A percentile compares a stretch with the other conserved stretches of the same genome.
These are phyloP conservation scores for Rhinella marina DNA, from an alignment of 2,797 vertebrate genomes.

Conservation along the genomic window DNA sequence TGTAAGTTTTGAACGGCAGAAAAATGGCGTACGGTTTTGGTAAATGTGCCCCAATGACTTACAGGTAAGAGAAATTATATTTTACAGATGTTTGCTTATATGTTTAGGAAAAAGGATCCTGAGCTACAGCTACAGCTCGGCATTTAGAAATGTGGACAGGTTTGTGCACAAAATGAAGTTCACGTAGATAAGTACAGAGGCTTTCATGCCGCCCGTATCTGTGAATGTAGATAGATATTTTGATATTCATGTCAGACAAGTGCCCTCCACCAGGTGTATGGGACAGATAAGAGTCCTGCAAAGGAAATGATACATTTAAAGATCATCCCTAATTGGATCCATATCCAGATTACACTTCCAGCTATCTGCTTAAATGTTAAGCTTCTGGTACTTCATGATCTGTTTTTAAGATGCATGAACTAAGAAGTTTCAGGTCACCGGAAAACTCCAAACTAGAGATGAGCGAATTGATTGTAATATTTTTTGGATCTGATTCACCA, in stretches of 20 bases:
- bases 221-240: background rate
- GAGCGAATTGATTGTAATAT: too few species aligned
- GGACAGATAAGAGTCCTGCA: slow-evolving; percentile 3
- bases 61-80: too few species aligned
- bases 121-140: background rate
- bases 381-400: background rate
- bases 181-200: background rate
- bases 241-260: background rate
- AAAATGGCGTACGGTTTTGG: too few species aligned
- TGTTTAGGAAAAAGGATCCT: background rate
- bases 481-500: too few species aligned
- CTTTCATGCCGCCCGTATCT: background rate
- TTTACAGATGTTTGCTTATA: too few species aligned
- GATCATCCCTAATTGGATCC: slow-evolving; percentile 19
- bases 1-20: too few species aligned
- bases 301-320: slow-evolving; percentile 24
- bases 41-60: background rate
- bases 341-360: slow-evolving; percentile 12
- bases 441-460: too few species aligned
- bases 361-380: background rate
- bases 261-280: slow-evolving; percentile 7
- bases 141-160: background rate
- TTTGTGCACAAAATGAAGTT: background rate
- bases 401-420: background rate
- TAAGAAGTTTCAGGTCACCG: background rate